Percentiles rank a stretch among this genome's conserved stretches.
phyloP scores from a whole-genome alignment of 2,797 vertebrate genomes.

The Oreonectes daqikongensis region DNA sequence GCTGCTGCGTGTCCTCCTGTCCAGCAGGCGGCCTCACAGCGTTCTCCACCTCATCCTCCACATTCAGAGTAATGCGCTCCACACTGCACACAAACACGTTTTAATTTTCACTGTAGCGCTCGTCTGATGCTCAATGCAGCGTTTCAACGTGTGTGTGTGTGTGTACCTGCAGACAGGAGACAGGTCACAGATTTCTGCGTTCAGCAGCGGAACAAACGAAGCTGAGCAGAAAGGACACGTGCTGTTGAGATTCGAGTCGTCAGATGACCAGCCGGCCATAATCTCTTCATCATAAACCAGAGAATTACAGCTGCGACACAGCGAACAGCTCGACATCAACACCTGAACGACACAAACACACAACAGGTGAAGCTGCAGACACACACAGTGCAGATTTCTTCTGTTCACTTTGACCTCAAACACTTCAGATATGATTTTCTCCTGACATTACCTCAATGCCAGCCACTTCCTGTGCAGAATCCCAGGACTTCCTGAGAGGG shows the following conservation, averaged over 20 bases:
- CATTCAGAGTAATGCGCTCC: slow-evolving; percentile 63
- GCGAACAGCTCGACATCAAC: slow-evolving; percentile 89
- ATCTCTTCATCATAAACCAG: slow-evolving; percentile 94
- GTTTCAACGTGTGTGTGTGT: background rate
- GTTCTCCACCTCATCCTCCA: slow-evolving; percentile 70
- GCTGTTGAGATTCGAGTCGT: slow-evolving; percentile 95
- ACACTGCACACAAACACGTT: slow-evolving; percentile 51
- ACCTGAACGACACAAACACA: slow-evolving; percentile 71
- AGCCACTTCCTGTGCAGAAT: slow-evolving; percentile 73
- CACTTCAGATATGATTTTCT: background rate
- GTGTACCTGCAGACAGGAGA: slow-evolving; percentile 72
- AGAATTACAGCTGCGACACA: slow-evolving; percentile 83
- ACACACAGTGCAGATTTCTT: background rate
- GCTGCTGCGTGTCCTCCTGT: slow-evolving; percentile 58
- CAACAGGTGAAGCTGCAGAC: background rate
- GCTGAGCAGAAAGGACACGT: slow-evolving; percentile 86
- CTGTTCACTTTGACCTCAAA: too few species aligned
- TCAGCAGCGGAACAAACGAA: slow-evolving; percentile 89
- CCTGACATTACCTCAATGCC: slow-evolving; percentile 71
- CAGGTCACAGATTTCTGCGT: slow-evolving; percentile 83
- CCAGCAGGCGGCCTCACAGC: slow-evolving; percentile 58
- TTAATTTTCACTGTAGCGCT: background rate
- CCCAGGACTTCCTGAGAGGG: slow-evolving; percentile 77
- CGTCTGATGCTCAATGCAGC: too few species aligned
- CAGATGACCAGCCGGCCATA: slow-evolving; percentile 94